Evolutionary conservation across 2,888 invertebrate genomes (phyloP), one percentile per base, ranked within the genome.

Genomic region (Eutolmus rufibarbis): DNA sequence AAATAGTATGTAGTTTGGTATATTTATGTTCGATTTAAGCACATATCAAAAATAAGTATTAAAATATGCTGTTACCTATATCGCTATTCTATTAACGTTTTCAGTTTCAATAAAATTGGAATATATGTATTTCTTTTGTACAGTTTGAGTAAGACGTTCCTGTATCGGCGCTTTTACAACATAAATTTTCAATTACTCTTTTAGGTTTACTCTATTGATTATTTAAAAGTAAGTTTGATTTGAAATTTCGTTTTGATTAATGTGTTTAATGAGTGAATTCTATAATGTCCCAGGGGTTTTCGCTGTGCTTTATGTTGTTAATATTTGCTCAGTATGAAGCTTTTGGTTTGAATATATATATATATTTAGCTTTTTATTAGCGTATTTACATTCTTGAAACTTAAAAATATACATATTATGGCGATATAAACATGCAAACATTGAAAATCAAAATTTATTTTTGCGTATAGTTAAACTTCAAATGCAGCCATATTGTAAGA

Each of bases 181-280:
- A 66, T 66, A 28, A 19, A 19, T 66, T 66, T 66, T 79, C 31
- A 79, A 79, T 79, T 34, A 31, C 19, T 51, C 51, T 79, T 79
- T 79, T 79, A 79, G 79, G 79, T 51, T 51, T 79, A 28, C 79
- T 23, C 79, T 79, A 79, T 79, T 79, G 79, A 79, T 79, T 79
- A 79, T 51, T 79, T 51, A 28, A 79, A 79, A 40, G 79, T 79
- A 79, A 79, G 79, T 79, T 79, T 79, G 5, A 51, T 19, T 79
- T 79, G 9, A 14, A 28, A 19, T 14, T 31, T 34, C 19, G 79
- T 31, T 79, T 40, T 79, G 28, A 51, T 46, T 31, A 66, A 66
- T 78, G 66, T 76, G 37, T 78, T 46, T 79, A 31, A 28, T 51
- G 79, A 79, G 51, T 79, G 79, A n/a, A 14, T 23, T 66, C 23